These are phyloP conservation scores for Apis cerana DNA, from an alignment of 1,140 invertebrate species.

Conservation along the genomic window DNA sequence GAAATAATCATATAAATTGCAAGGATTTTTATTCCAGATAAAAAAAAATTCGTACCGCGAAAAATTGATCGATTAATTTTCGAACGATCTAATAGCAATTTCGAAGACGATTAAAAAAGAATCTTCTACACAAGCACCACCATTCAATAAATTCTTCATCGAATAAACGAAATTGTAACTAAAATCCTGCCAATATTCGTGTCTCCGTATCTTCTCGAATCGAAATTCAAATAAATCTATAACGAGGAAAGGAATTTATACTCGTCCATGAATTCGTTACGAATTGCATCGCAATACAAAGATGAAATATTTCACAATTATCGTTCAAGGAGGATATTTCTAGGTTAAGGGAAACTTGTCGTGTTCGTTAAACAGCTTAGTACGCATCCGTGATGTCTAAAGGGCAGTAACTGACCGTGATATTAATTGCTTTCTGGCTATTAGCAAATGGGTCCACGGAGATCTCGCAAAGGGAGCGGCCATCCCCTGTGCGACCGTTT, in stretches of 20 bases:
- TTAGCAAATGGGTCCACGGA: conserved; percentile 69
- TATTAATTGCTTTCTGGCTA: conserved; percentile 76
- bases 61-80: too few relatives aligned
- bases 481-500: conserved; percentile 23
- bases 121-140: too few relatives aligned
- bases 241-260: not conserved
- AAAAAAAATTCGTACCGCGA: too few relatives aligned
- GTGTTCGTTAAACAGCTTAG: not conserved
- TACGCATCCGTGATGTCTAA: conserved; percentile 30
- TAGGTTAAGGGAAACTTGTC: not conserved
- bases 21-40: too few relatives aligned
- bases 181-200: not conserved
- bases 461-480: conserved; percentile 44
- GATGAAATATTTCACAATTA: not conserved
- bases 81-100: too few relatives aligned
- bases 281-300: not conserved
- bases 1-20: too few relatives aligned
- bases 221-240: not conserved
- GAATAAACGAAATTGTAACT: not conserved
- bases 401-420: conserved; percentile 61
- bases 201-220: too few relatives aligned
- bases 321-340: not conserved
- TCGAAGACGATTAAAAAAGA: too few relatives aligned
- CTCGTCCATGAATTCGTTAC: not conserved
- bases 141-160: not conserved